Evolutionary conservation across 1,140 invertebrate species (phyloP).

Genomic region (Drosophila navojoa): DNA sequence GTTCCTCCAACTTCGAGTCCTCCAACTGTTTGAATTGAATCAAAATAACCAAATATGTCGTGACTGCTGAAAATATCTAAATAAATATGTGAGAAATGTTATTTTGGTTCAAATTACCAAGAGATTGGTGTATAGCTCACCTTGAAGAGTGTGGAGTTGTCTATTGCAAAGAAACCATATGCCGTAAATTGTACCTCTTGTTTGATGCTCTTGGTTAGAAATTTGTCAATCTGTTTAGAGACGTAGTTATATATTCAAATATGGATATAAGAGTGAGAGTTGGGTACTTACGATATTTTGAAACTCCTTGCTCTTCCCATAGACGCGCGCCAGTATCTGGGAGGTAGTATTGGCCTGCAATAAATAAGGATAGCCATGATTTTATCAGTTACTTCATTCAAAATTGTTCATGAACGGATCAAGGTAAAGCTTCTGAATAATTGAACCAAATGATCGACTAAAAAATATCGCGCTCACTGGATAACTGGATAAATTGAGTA

Average conservation of each 20-base stretch:
- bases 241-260: neutral
- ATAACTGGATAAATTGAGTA: no score
- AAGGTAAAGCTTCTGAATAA: no score
- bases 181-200: slow-evolving; percentile 82
- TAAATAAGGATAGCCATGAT: neutral
- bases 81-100: slow-evolving; percentile 1
- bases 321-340: slow-evolving; percentile 74
- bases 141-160: slow-evolving; percentile 81
- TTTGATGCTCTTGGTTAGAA: slow-evolving; percentile 81
- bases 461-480: no score
- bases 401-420: no score
- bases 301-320: slow-evolving; percentile 74
- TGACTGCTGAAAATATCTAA: slow-evolving; percentile 82
- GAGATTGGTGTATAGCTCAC: slow-evolving; percentile 21
- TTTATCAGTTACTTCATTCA: no score
- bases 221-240: slow-evolving; percentile 73
- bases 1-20: slow-evolving; percentile 73
- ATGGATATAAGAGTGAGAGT: no score
- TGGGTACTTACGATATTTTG: slow-evolving; percentile 71
- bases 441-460: no score
- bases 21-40: slow-evolving; percentile 82
- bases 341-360: slow-evolving; percentile 75
- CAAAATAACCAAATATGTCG: slow-evolving; percentile 79
- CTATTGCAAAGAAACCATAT: slow-evolving; percentile 81
- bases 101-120: neutral